Evolutionary conservation across 2,888 invertebrate genomes (phyloP), one percentile per base, ranked within the genome.

Genomic region (Bursaphelenchus okinawaensis): DNA sequence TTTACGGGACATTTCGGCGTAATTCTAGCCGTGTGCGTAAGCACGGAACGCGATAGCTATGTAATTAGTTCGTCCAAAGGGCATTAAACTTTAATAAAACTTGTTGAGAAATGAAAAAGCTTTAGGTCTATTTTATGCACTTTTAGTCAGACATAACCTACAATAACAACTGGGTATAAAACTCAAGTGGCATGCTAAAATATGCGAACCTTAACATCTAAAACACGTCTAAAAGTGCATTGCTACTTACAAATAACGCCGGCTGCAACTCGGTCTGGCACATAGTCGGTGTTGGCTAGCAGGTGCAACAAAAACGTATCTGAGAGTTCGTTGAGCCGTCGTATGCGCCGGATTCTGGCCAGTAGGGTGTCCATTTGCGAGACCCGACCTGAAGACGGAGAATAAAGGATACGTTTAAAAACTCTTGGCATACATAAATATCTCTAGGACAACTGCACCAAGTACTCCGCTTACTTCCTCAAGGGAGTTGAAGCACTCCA

Each of bases 201-300:
- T n/a, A n/a, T n/a, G n/a, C n/a, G n/a, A n/a, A n/a, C n/a, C n/a
- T n/a, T n/a, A n/a, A n/a, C n/a, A n/a, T n/a, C n/a, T n/a, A n/a
- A n/a, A n/a, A n/a, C n/a, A n/a, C n/a, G n/a, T 56, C 24, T 12
- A n/a, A 22, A n/a, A 22, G 16, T 29, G 9, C 1, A 56, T 23
- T 9, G 55, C 27, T 59, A 76, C 79, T 72, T 62, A 79, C 79
- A 68, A 50, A 80, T 75, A 26, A 78, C 77, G n/a, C 78, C 77
- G 31, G 69, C 68, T 54, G 71, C 70, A 54, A 79, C 74, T 16
- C 67, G 60, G 55, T 79, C 78, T 3, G 79, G 78, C 28, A 68
- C 56, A 28, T 67, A 65, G 55, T 79, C 79, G 29, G 76, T 78
- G 40, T 75, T 62, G 9, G 73, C 68, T 9, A 80, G 61, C 51